phyloP scores from a whole-genome alignment of 2,797 vertebrate genomes.

The Labroides dimidiatus region DNA sequence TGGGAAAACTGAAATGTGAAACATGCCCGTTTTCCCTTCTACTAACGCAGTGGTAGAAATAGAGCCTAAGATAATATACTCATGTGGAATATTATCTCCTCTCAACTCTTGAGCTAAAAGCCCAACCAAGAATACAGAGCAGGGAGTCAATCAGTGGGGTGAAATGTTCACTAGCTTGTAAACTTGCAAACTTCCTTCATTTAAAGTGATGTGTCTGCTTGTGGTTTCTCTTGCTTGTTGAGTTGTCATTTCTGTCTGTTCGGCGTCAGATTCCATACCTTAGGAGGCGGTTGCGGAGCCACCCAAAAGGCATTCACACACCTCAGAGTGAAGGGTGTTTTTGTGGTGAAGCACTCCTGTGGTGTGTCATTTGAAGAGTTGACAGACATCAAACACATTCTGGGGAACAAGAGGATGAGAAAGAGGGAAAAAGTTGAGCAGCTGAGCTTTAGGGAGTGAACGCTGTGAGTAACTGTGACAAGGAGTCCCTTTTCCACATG shows the following conservation, averaged over 20 bases:
- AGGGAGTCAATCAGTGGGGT: conserved; percentile 27
- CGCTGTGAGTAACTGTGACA: conserved; percentile 6
- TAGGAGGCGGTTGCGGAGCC: neutral
- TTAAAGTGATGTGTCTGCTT: conserved; percentile 5
- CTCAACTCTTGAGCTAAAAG: conserved; percentile 5
- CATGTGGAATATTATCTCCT: conserved; percentile 32
- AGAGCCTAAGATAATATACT: conserved; percentile 9
- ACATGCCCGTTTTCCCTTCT: neutral
- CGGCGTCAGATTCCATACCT: neutral
- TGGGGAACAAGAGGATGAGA: neutral
- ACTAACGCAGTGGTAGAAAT: neutral
- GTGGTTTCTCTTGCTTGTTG: neutral
- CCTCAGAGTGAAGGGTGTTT: fast-evolving
- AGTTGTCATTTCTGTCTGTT: neutral
- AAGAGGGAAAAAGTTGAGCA: neutral
- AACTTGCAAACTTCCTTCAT: neutral
- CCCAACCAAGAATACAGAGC: conserved; percentile 23
- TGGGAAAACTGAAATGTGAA: neutral
- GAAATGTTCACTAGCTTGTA: conserved; percentile 43
- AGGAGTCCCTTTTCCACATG: conserved; percentile 19
- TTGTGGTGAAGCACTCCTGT: neutral
- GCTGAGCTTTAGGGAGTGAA: conserved; percentile 1
- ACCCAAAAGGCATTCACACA: conserved; percentile 12
- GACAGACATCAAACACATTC: neutral
- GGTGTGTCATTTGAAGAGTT: neutral